These are phyloP conservation scores for Drosophila sordidula DNA, from an alignment of 2,888 invertebrate genomes.

Conservation along the genomic window DNA sequence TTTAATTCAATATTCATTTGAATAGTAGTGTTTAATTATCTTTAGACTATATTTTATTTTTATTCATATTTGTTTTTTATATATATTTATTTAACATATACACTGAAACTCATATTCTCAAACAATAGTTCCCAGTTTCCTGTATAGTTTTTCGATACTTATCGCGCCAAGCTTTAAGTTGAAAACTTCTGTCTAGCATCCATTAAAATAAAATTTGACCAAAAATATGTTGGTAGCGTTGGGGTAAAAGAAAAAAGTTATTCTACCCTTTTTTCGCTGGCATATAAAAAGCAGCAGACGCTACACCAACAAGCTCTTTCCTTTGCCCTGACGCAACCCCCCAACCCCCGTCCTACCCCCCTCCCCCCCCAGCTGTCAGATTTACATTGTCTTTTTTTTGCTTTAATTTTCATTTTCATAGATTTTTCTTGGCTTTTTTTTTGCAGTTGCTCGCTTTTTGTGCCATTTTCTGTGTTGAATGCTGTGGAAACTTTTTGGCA, in stretches of 20 bases:
- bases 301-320: slow-evolving; percentile 10
- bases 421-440: slow-evolving; percentile 64
- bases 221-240: slow-evolving; percentile 30
- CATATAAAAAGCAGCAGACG: slow-evolving; percentile 40
- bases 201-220: slow-evolving; percentile 42
- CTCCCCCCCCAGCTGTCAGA: slow-evolving; percentile 32
- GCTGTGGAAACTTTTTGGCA: slow-evolving; percentile 79
- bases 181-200: slow-evolving; percentile 16
- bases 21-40: no score
- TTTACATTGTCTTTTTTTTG: slow-evolving; percentile 63
- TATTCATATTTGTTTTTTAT: not conserved
- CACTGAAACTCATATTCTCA: no score
- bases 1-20: no score
- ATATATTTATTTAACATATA: no score
- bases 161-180: slow-evolving; percentile 22
- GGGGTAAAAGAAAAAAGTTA: slow-evolving; percentile 31
- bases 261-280: slow-evolving; percentile 32
- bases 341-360: not conserved
- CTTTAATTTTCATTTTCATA: slow-evolving; percentile 80
- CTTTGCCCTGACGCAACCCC: not conserved
- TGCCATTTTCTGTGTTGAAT: slow-evolving; percentile 67
- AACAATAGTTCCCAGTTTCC: not conserved
- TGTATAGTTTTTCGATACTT: slow-evolving; percentile 11
- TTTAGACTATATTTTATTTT: no score
- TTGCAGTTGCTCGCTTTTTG: slow-evolving; percentile 55